A percentile compares a stretch with the other conserved stretches of the same genome.
These are phyloP conservation scores for Oncorhynchus masou DNA, from an alignment of 2,113 vertebrate genomes.

Conservation along the genomic window DNA sequence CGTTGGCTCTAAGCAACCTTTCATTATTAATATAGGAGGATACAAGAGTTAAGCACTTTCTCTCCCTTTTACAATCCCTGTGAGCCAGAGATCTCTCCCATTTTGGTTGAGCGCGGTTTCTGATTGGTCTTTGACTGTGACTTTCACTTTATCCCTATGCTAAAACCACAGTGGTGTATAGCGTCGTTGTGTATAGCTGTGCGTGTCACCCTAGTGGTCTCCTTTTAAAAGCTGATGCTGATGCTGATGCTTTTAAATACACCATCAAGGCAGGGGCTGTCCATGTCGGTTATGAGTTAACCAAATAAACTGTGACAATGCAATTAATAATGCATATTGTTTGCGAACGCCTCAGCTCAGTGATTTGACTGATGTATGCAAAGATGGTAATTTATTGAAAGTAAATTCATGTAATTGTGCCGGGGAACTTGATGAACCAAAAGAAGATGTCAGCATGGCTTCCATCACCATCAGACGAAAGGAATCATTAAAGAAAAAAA, in stretches of 20 bases:
- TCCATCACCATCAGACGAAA: conserved; percentile 82
- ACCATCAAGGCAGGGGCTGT: conserved; percentile 79
- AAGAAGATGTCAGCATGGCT: conserved; percentile 91
- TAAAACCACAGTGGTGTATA: conserved; percentile 58
- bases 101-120: neutral
- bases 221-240: conserved; percentile 71
- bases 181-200: conserved; percentile 55
- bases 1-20: neutral
- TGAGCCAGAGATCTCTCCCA: neutral
- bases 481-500: conserved; percentile 79
- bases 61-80: neutral
- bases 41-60: neutral
- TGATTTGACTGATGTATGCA: conserved; percentile 97
- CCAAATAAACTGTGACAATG: conserved; percentile 83
- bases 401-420: conserved; percentile 93
- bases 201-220: conserved; percentile 72
- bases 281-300: conserved; percentile 78
- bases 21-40: neutral
- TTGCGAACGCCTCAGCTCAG: conserved; percentile 87
- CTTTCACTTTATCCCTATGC: conserved; percentile 58
- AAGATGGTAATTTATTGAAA: conserved; percentile 99
- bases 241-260: conserved; percentile 78
- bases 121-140: conserved; percentile 64
- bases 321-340: conserved; percentile 99
- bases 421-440: conserved; percentile 90